phyloP scores from a whole-genome alignment of 1,140 invertebrate species.

The Phocides pigmalion region DNA sequence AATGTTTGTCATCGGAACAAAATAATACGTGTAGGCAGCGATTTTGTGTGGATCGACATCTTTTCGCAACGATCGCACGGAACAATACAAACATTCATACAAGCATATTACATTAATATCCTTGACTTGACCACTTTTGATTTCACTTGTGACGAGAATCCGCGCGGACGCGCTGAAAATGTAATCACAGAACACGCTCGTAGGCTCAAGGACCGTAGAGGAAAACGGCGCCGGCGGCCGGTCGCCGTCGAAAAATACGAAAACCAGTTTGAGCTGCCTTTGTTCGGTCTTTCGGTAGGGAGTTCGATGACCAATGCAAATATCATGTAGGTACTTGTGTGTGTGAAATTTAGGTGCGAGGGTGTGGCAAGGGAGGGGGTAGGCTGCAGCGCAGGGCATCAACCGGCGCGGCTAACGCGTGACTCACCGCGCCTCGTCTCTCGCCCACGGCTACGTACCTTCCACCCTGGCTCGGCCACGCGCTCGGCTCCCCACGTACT shows the following conservation, averaged over 20 bases:
- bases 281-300: conserved; percentile 68
- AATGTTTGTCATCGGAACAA: conserved; percentile 4
- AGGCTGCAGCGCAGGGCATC: conserved; percentile 63
- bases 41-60: not conserved
- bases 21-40: not conserved
- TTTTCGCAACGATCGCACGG: not conserved
- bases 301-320: conserved; percentile 78
- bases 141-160: conserved; percentile 30
- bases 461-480: conserved; percentile 43
- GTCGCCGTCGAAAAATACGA: conserved; percentile 61
- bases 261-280: conserved; percentile 79
- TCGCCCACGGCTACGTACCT: conserved; percentile 52
- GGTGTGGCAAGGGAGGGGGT: conserved; percentile 57
- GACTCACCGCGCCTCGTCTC: conserved; percentile 70
- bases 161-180: conserved; percentile 41
- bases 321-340: conserved; percentile 50
- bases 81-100: not conserved
- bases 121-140: conserved; percentile 17
- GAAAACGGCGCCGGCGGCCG: conserved; percentile 60
- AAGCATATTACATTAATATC: not conserved
- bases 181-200: conserved; percentile 39
- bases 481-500: conserved; percentile 51
- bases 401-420: conserved; percentile 62
- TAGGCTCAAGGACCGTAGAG: conserved; percentile 57
- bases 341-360: conserved; percentile 66